Percentiles rank a stretch among this genome's conserved stretches.
Evolutionary conservation across 2,888 invertebrate genomes (phyloP).

Genomic region (Clepsis dumicolana): DNA sequence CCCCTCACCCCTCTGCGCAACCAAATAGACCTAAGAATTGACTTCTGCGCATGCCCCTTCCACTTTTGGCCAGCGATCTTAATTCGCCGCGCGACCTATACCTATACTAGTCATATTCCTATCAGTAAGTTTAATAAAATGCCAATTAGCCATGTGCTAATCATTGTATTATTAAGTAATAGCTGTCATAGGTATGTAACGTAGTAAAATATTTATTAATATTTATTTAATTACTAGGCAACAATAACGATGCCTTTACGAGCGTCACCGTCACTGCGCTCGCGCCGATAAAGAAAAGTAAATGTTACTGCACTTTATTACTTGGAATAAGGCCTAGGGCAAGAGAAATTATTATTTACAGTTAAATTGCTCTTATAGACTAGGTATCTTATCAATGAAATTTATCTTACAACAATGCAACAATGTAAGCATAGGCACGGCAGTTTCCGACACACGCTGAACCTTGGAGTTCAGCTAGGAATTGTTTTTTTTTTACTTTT

Average conservation of each 20-base stretch:
- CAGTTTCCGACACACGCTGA: not conserved
- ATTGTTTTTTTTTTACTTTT: too few species aligned
- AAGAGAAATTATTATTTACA: constrained; percentile 16
- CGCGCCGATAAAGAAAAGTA: constrained; percentile 50
- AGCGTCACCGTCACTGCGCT: constrained; percentile 29
- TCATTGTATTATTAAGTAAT: not conserved
- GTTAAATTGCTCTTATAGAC: constrained; percentile 13
- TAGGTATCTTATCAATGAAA: constrained; percentile 12
- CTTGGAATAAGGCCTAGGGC: not conserved
- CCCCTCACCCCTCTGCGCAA: too few species aligned
- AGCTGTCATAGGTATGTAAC: not conserved
- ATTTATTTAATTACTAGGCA: not conserved
- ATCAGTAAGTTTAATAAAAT: not conserved
- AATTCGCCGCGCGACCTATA: too few species aligned
- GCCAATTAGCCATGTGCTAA: not conserved
- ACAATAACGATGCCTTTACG: constrained; percentile 2
- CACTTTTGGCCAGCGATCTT: too few species aligned
- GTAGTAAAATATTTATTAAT: not conserved
- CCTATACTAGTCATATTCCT: too few species aligned
- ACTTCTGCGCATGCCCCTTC: too few species aligned
- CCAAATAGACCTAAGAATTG: too few species aligned
- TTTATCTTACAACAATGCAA: constrained; percentile 8
- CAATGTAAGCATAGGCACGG: constrained; percentile 17
- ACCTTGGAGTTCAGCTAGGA: too few species aligned
- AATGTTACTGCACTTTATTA: constrained; percentile 59